Evolutionary conservation across 2,113 vertebrate genomes (phyloP).

Genomic region (Casuarius casuarius): DNA sequence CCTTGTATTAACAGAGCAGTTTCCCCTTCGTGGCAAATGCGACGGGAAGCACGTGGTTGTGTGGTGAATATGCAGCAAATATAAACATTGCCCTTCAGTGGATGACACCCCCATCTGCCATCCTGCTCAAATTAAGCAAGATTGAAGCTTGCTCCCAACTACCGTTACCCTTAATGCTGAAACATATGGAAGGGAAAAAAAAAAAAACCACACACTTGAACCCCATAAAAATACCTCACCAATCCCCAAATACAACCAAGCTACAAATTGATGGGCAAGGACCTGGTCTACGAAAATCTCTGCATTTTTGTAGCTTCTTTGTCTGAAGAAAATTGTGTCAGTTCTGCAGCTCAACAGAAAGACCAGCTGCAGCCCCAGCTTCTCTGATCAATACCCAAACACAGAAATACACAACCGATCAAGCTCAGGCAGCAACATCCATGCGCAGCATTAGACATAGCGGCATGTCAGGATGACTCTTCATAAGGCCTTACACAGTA

Average conservation of each 20-base stretch:
- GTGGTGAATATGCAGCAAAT: accelerated
- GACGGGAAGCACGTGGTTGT: neutral
- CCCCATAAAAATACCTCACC: neutral
- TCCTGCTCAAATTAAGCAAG: neutral
- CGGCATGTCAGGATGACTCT: neutral
- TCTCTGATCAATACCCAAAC: too few species aligned
- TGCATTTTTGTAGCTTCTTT: neutral
- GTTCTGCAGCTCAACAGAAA: neutral
- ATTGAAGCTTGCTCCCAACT: neutral
- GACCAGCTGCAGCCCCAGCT: neutral
- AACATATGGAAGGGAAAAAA: accelerated
- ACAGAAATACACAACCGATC: neutral
- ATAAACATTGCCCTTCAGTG: neutral
- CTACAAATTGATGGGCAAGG: accelerated
- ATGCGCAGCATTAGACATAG: neutral
- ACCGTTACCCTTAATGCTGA: accelerated
- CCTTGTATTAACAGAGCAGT: accelerated
- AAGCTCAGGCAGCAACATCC: neutral
- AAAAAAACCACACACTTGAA: neutral
- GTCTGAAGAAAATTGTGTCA: neutral
- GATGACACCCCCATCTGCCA: neutral
- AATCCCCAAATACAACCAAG: neutral
- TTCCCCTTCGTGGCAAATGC: neutral
- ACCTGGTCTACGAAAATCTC: neutral
- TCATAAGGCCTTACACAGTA: neutral